Percentiles rank a stretch among this genome's conserved stretches.
Conservation (phyloP, 2,888 invertebrate species). For the Hydropsyche betteni region DNA sequence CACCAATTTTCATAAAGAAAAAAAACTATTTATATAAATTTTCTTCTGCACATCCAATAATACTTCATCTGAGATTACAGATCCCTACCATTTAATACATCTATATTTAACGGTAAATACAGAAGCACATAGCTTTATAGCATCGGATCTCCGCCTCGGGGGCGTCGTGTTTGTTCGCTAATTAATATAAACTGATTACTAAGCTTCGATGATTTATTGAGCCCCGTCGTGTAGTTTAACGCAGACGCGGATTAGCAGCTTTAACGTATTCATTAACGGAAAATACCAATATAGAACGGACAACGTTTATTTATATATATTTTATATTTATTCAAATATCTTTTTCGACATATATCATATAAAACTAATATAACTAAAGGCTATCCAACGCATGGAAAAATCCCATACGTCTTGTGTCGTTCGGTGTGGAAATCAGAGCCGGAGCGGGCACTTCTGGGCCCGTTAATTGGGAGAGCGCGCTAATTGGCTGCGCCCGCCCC, state of each 20-base stretch:
- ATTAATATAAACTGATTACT: slow-evolving; percentile 52
- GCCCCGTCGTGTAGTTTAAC: slow-evolving; percentile 37
- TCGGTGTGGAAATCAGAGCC: slow-evolving; percentile 22
- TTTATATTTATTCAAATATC: no score
- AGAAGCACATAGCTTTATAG: no score
- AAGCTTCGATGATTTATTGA: slow-evolving; percentile 52
- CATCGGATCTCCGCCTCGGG: slow-evolving; percentile 22
- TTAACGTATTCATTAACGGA: not conserved
- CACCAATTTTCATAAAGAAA: no score
- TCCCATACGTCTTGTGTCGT: not conserved
- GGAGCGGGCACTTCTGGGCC: slow-evolving; percentile 43
- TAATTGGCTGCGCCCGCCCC: slow-evolving; percentile 50
- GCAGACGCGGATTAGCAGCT: slow-evolving; percentile 15
- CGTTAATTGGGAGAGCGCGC: slow-evolving; percentile 40
- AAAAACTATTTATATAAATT: no score
- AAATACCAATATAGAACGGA: not conserved
- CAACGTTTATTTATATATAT: no score
- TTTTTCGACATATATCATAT: not conserved
- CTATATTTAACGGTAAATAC: no score
- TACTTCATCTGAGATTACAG: no score
- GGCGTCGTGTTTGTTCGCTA: slow-evolving; percentile 50
- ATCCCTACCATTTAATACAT: no score
- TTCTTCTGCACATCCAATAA: no score
- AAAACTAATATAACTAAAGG: not conserved
- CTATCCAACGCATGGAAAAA: not conserved